These are phyloP conservation scores for Anhinga rufa DNA, from an alignment of 2,113 vertebrate genomes.

Conservation along the genomic window DNA sequence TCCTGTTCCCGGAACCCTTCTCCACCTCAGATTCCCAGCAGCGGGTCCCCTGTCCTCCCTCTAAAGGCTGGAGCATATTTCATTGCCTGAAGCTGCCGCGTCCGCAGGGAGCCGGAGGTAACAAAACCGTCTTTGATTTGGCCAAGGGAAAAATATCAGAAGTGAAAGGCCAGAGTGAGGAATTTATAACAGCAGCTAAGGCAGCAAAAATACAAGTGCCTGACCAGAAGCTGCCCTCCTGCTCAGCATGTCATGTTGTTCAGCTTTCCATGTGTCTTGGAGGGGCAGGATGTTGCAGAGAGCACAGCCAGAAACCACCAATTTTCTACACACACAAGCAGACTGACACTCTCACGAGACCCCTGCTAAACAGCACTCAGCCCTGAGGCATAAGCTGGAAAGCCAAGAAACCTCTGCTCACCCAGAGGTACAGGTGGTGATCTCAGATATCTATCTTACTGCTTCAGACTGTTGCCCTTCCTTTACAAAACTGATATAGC, in stretches of 20 bases:
- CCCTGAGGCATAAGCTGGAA: not conserved
- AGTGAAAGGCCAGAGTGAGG: constrained; percentile 44
- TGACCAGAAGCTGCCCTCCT: constrained; percentile 40
- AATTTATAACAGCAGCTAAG: constrained; percentile 63
- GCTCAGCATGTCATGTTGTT: not conserved
- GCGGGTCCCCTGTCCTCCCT: not conserved
- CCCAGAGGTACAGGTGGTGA: not conserved
- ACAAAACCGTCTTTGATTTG: constrained; percentile 52
- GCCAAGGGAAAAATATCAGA: constrained; percentile 47
- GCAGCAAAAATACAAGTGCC: constrained; percentile 49
- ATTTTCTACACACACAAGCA: accelerated
- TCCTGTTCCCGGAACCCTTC: constrained; percentile 43
- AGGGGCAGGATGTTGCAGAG: not conserved
- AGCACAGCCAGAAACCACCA: not conserved
- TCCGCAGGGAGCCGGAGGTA: constrained; percentile 62
- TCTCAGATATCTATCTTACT: not conserved
- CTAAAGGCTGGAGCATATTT: constrained; percentile 47
- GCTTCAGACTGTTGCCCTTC: not conserved
- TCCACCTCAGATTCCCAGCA: constrained; percentile 54
- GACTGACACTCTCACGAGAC: not conserved
- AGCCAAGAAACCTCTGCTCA: not conserved
- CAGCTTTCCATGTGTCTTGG: not conserved
- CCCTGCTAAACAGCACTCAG: not conserved
- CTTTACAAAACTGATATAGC: not conserved
- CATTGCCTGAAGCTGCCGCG: constrained; percentile 38